phyloP scores from a whole-genome alignment of 2,888 invertebrate genomes.

The Prenolepis imparis region DNA sequence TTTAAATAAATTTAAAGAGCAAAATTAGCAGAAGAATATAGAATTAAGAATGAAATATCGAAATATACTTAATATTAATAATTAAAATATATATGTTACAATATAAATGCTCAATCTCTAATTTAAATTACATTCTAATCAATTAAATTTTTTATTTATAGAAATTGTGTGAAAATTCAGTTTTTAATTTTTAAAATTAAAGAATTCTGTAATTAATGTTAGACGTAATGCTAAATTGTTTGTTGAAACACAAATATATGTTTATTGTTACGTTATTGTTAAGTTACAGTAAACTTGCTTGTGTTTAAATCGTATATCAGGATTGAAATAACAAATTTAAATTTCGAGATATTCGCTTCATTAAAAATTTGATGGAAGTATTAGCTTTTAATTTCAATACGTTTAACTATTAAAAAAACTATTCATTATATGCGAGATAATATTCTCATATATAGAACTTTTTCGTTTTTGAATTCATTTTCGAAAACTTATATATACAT shows the following conservation, averaged over 20 bases:
- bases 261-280: conserved; percentile 10
- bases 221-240: neutral
- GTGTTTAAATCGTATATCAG: neutral
- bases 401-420: neutral
- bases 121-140: neutral
- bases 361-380: neutral
- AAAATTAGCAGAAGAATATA: conserved; percentile 29
- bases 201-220: neutral
- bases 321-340: neutral
- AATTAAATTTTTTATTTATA: neutral
- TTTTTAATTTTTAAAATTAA: conserved; percentile 4
- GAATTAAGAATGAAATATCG: conserved; percentile 4
- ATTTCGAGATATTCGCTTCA: neutral
- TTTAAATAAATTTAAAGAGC: conserved; percentile 19
- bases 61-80: neutral
- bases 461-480: neutral
- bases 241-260: neutral
- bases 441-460: neutral
- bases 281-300: conserved; percentile 2
- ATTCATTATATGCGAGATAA: neutral
- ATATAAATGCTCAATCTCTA: neutral
- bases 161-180: neutral
- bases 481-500: neutral
- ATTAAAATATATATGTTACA: neutral
- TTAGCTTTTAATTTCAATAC: neutral